phyloP scores from a whole-genome alignment of 2,888 invertebrate genomes.

The Mantis religiosa region DNA sequence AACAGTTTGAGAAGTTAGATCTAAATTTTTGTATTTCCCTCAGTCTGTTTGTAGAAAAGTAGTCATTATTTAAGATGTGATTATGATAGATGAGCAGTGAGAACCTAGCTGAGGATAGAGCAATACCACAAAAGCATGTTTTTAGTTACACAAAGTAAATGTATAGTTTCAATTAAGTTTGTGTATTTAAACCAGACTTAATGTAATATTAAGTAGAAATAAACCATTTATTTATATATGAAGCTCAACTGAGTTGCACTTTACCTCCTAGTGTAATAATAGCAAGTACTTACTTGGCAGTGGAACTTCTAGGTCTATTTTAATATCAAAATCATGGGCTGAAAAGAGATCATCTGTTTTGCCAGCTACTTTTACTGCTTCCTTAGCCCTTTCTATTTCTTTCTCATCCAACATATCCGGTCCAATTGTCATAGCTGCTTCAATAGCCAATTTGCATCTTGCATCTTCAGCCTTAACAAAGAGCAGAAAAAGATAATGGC shows the following conservation, averaged over 20 bases:
- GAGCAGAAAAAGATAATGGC: background rate
- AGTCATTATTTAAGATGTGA: too few species aligned
- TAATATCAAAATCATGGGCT: conserved; percentile 91
- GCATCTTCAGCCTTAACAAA: conserved; percentile 22
- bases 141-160: too few species aligned
- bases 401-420: conserved; percentile 29
- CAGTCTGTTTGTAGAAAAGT: too few species aligned
- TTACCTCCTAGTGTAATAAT: background rate
- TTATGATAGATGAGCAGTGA: too few species aligned
- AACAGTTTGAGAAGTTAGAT: too few species aligned
- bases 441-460: conserved; percentile 21
- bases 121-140: too few species aligned
- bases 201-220: too few species aligned
- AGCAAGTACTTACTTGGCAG: conserved; percentile 60
- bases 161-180: too few species aligned
- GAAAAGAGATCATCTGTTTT: conserved; percentile 50
- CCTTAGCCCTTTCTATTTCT: conserved; percentile 36
- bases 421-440: conserved; percentile 32
- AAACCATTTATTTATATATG: background rate
- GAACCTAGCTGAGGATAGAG: too few species aligned
- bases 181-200: too few species aligned
- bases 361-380: conserved; percentile 21
- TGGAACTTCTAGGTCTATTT: conserved; percentile 85
- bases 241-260: background rate
- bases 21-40: too few species aligned